Evolutionary conservation across 1,140 invertebrate genomes (phyloP).

Genomic region (Micrasema minimum): DNA sequence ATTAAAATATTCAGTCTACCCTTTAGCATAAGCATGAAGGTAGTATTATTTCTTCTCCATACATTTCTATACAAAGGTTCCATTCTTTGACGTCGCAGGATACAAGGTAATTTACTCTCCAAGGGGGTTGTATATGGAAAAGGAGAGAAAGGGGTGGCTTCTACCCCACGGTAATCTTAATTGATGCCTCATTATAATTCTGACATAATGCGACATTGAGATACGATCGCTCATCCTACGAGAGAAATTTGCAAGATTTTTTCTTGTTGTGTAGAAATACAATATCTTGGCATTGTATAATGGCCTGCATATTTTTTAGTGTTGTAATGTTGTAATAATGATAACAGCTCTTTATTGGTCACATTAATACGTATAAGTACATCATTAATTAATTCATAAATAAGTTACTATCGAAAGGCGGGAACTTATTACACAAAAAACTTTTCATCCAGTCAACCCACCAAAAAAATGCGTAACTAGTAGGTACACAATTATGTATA

Average conservation of each 20-base stretch:
- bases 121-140: constrained; percentile 5
- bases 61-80: constrained; percentile 26
- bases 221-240: constrained; percentile 33
- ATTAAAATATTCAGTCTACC: constrained; percentile 13
- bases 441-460: too few species aligned
- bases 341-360: too few species aligned
- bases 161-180: constrained; percentile 48
- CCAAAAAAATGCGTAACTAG: too few species aligned
- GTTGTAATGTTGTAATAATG: too few species aligned
- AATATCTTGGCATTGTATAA: too few species aligned
- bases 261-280: too few species aligned
- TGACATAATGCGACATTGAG: constrained; percentile 50
- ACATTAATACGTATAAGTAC: too few species aligned
- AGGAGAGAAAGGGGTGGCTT: constrained; percentile 11
- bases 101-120: constrained; percentile 40
- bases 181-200: constrained; percentile 54
- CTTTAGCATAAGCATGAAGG: constrained; percentile 4
- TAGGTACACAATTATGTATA: too few species aligned
- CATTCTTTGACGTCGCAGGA: constrained; percentile 29
- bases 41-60: constrained; percentile 25
- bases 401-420: too few species aligned
- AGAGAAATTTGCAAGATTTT: neutral
- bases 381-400: too few species aligned
- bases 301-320: too few species aligned
- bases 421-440: too few species aligned